phyloP scores from a whole-genome alignment of 53 echinoderm and acorn worm genomes.

The Temnopleurus reevesii region DNA sequence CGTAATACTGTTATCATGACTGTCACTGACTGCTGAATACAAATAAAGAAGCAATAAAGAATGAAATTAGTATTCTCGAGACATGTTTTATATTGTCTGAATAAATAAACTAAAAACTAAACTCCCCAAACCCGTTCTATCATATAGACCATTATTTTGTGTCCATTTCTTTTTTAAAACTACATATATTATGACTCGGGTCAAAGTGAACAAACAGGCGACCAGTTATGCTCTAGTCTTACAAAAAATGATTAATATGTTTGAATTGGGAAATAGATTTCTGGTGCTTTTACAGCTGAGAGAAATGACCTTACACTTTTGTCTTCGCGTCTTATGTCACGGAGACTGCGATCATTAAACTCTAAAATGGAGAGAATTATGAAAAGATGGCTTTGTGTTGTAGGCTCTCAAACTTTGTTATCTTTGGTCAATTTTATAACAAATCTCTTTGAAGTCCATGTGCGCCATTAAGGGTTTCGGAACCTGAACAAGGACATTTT shows the following conservation, averaged over 20 bases:
- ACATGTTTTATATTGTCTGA: no score
- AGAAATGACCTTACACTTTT: slow-evolving; percentile 2
- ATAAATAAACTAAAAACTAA: no score
- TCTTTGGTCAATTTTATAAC: background rate
- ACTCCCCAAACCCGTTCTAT: no score
- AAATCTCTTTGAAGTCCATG: background rate
- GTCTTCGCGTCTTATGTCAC: background rate
- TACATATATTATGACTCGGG: no score
- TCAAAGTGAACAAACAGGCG: background rate
- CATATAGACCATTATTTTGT: no score
- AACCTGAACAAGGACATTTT: slow-evolving; percentile 2
- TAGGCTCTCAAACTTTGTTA: background rate
- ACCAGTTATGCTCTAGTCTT: background rate
- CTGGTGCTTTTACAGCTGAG: background rate
- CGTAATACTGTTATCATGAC: no score
- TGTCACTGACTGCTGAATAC: no score
- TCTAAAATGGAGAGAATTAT: background rate
- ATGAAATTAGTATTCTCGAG: no score
- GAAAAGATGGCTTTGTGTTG: slow-evolving; percentile 15
- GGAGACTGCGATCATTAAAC: background rate
- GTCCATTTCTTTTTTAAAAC: no score
- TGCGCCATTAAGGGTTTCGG: background rate
- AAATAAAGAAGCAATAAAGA: no score
- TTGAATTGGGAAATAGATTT: background rate
- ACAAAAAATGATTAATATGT: background rate